Evolutionary conservation across 2,888 invertebrate species (phyloP).

Genomic region (Chrysolina haemoptera): DNA sequence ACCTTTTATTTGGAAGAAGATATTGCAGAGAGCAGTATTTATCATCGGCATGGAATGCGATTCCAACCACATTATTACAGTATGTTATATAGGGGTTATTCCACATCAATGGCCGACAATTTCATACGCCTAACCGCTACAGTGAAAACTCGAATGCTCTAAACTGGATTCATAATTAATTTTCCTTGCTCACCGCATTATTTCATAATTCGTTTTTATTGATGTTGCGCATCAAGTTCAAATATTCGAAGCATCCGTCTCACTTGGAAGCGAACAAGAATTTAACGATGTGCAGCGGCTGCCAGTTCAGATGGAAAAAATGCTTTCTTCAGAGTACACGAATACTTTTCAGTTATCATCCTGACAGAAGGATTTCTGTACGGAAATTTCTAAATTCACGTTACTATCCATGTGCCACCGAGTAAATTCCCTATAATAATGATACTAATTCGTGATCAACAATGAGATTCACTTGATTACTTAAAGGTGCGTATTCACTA

Average conservation of each 20-base stretch:
- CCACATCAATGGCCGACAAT: slow-evolving; percentile 62
- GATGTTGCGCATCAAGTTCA: slow-evolving; percentile 31
- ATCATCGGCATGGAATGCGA: slow-evolving; percentile 68
- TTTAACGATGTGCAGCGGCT: slow-evolving; percentile 10
- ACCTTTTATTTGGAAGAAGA: slow-evolving; percentile 70
- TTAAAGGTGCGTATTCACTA: too few species aligned
- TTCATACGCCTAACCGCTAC: slow-evolving; percentile 63
- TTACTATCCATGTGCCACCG: not conserved
- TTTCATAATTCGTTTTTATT: slow-evolving; percentile 41
- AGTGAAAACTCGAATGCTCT: slow-evolving; percentile 55
- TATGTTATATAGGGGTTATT: slow-evolving; percentile 54
- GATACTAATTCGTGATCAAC: too few species aligned
- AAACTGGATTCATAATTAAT: slow-evolving; percentile 51
- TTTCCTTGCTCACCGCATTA: slow-evolving; percentile 44
- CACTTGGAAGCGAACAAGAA: slow-evolving; percentile 1
- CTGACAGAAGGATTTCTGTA: not conserved
- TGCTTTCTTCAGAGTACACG: not conserved
- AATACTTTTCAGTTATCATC: not conserved
- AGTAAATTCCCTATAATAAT: not conserved
- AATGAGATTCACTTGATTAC: too few species aligned
- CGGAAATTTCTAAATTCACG: not conserved
- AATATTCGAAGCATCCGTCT: slow-evolving; percentile 11
- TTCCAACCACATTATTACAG: slow-evolving; percentile 62
- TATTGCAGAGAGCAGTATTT: slow-evolving; percentile 68
- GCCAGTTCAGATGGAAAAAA: slow-evolving; percentile 13